Evolutionary conservation across 2,888 invertebrate species (phyloP).

Genomic region (Nomada ferruginata): DNA sequence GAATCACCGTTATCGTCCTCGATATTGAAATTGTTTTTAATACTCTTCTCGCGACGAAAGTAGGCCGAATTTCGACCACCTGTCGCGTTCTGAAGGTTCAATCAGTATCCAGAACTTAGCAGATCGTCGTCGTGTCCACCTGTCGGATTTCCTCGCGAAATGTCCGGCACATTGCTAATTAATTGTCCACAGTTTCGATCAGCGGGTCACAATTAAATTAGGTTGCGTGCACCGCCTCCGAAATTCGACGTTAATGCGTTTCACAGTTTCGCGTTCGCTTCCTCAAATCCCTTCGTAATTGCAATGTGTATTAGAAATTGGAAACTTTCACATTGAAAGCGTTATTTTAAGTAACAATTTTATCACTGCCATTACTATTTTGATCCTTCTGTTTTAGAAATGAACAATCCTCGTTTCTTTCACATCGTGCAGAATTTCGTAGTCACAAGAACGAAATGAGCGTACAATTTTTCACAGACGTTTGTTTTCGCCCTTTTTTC

Average conservation of each 20-base stretch:
- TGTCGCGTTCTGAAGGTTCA: conserved; percentile 50
- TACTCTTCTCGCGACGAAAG: background rate
- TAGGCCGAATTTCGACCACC: conserved; percentile 44
- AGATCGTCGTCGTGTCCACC: conserved; percentile 42
- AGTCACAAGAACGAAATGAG: no score
- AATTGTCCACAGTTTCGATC: conserved; percentile 61
- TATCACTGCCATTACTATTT: no score
- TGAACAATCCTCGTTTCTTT: no score
- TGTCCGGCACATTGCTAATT: conserved; percentile 56
- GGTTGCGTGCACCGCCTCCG: conserved; percentile 34
- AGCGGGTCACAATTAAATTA: conserved; percentile 46
- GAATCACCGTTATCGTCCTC: no score
- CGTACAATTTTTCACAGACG: background rate
- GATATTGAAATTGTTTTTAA: no score
- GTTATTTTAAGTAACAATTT: background rate
- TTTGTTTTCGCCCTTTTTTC: background rate
- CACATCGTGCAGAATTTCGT: no score
- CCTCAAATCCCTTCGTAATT: background rate
- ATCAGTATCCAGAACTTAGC: conserved; percentile 47
- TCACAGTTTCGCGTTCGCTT: conserved; percentile 15
- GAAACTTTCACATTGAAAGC: background rate
- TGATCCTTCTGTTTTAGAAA: no score
- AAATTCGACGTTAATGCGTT: conserved; percentile 36
- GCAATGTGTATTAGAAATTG: background rate
- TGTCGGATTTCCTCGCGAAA: conserved; percentile 60